phyloP scores from a whole-genome alignment of 2,797 vertebrate species.

The Salmo trutta region DNA sequence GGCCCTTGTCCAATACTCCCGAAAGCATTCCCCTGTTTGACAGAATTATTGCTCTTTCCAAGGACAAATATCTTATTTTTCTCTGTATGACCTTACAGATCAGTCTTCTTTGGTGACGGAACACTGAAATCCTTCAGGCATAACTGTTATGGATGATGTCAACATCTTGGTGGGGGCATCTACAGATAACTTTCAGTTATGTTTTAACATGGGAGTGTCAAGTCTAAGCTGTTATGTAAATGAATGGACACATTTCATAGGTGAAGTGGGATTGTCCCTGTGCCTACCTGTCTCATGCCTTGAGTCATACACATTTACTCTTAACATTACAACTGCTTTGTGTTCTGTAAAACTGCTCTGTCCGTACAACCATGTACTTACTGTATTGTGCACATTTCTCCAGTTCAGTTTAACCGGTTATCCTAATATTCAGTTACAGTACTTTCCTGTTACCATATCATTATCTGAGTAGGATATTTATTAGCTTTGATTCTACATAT shows the following conservation, averaged over 20 bases:
- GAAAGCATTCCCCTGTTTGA: not conserved
- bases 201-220: too few species aligned
- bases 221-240: not conserved
- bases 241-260: too few species aligned
- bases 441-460: not conserved
- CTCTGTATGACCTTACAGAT: not conserved
- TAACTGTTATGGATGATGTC: slow-evolving; percentile 1
- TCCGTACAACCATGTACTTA: not conserved
- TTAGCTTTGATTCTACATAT: not conserved
- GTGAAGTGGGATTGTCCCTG: too few species aligned
- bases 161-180: not conserved
- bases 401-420: not conserved
- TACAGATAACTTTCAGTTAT: not conserved
- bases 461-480: not conserved
- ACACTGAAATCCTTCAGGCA: not conserved
- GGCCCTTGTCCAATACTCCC: not conserved
- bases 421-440: not conserved
- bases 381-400: not conserved
- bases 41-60: slow-evolving; percentile 1
- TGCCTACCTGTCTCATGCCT: too few species aligned
- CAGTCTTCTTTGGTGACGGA: not conserved
- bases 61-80: not conserved
- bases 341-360: not conserved
- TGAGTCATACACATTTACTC: too few species aligned
- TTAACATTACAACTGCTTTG: too few species aligned